Percentiles rank a stretch among this genome's conserved stretches.
phyloP scores from a whole-genome alignment of 2,888 invertebrate genomes.

The Pollenia griseotomentosa region DNA sequence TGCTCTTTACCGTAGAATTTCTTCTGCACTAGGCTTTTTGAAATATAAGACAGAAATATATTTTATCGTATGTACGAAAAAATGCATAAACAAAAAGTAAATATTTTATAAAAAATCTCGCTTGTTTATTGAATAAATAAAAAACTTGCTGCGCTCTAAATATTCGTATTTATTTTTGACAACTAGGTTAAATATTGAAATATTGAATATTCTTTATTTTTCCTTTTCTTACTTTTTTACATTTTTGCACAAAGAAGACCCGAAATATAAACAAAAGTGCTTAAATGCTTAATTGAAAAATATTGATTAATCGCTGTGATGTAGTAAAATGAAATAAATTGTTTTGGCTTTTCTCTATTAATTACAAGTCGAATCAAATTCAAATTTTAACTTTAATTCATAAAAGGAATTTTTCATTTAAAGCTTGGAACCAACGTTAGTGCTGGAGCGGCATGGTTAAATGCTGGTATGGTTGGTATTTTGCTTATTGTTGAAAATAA shows the following conservation, averaged over 20 bases:
- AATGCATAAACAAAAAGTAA: conserved; percentile 41
- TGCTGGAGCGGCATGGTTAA: background rate
- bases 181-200: conserved; percentile 52
- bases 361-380: conserved; percentile 10
- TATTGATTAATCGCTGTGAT: conserved; percentile 51
- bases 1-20: conserved; percentile 25
- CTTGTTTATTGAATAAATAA: conserved; percentile 33
- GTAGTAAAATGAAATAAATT: conserved; percentile 28
- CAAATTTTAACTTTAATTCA: background rate
- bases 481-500: conserved; percentile 19
- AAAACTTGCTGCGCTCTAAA: conserved; percentile 22
- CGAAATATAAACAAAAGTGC: conserved; percentile 53
- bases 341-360: background rate
- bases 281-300: conserved; percentile 49
- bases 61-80: conserved; percentile 16
- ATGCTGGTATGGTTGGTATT: background rate
- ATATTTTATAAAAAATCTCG: conserved; percentile 56
- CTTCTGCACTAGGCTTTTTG: background rate
- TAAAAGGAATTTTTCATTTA: conserved; percentile 25
- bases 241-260: conserved; percentile 14
- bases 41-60: conserved; percentile 39
- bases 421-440: background rate
- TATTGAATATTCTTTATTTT: conserved; percentile 22
- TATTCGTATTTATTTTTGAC: conserved; percentile 42
- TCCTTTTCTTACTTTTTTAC: background rate